Percentiles rank a stretch among this genome's conserved stretches.
Conservation (phyloP, 2,797 vertebrate genomes). For the Gila robusta region DNA sequence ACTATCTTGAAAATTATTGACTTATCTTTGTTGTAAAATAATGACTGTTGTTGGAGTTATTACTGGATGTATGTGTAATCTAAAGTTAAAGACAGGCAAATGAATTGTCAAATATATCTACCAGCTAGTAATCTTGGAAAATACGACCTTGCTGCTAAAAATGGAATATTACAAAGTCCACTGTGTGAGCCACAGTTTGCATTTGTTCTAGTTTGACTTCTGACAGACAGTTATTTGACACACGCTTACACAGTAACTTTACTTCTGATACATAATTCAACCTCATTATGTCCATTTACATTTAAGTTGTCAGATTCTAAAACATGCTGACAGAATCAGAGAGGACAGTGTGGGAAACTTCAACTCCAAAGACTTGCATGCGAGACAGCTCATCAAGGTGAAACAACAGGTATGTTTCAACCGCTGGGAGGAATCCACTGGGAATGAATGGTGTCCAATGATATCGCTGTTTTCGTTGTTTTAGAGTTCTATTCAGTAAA, state of each 20-base stretch:
- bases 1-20: conserved; percentile 33
- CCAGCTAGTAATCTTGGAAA: conserved; percentile 29
- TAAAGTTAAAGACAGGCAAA: conserved; percentile 2
- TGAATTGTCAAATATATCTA: neutral
- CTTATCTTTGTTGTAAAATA: conserved; percentile 10
- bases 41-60: neutral
- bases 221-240: conserved; percentile 63
- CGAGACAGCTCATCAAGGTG: conserved; percentile 17
- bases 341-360: conserved; percentile 67
- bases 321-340: conserved; percentile 69
- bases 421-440: neutral
- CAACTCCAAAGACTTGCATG: neutral
- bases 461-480: neutral
- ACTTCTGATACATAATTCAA: conserved; percentile 76
- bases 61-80: neutral
- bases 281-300: conserved; percentile 73
- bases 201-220: conserved; percentile 66
- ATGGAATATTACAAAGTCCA: conserved; percentile 13
- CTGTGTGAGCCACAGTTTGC: neutral
- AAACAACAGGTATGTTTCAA: conserved; percentile 7
- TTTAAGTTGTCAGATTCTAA: conserved; percentile 60
- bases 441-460: neutral
- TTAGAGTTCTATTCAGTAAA: conserved; percentile 26
- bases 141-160: conserved; percentile 33
- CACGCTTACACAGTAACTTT: conserved; percentile 62